Evolutionary conservation across 2,113 vertebrate species (phyloP), one percentile per base, ranked within the genome.

Genomic region (Dolichallabes microphthalmus): DNA sequence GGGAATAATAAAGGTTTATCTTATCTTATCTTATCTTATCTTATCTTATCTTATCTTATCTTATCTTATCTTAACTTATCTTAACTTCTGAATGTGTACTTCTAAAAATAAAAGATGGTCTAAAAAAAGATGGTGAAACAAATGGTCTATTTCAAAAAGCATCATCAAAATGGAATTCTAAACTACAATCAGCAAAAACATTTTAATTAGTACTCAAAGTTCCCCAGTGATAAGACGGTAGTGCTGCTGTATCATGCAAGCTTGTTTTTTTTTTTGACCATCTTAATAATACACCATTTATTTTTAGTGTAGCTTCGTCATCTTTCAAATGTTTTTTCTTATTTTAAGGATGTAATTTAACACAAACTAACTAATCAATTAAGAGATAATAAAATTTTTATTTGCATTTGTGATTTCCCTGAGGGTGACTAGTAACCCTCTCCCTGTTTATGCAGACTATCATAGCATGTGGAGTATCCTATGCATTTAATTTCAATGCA

Each of bases 401-500:
- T 77, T 55, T 4, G 6, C 2, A 32, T 58, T 78, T 57, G 20
- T 1, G 6, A 78, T 32, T 58, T 50, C 22, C 17, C 8, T 50
- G 39, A 73, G 39, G 20, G 10, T 25, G 35, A 25, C 2, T 76
- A 76, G 27, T 57, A 77, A 77, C n/a, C 55, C 52, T 39, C 25
- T 53, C 3, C 14, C 1, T 58, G 3, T 4, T 63, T 27, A 61
- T 32, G n/a, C 93, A 99, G 98, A 99, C 98, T 8, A 87, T 98
- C 80, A 94, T 99, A 3, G 96, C 96, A 52, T 94, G 97, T 88
- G 95, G 97, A 20, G 25, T 99, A 79, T 99, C 98, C 63, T 92
- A 98, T 64, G 96, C 89, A 0, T 92, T 89, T 71, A 89, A 97
- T 89, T 97, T 99, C 64, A 83, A 94, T 88, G 89, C 87, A 0